Evolutionary conservation across 35 echinoderm and acorn worm genomes (phyloP).

Genomic region (Diadema setosum): DNA sequence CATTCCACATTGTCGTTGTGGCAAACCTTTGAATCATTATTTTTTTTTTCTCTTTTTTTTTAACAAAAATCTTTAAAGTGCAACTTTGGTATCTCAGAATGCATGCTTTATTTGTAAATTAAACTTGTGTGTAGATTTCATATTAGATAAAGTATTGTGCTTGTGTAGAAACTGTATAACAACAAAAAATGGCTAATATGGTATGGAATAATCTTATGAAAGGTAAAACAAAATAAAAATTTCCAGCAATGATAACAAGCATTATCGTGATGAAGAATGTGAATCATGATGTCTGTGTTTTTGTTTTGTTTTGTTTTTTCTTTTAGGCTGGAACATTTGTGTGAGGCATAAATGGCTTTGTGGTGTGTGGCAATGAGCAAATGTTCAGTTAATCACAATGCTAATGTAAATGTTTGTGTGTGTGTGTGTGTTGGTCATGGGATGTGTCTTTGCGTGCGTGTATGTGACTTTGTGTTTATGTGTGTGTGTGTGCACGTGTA

Average conservation of each 20-base stretch:
- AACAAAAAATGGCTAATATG: background rate
- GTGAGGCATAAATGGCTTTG: too few relatives aligned
- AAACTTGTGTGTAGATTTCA: background rate
- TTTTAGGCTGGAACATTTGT: too few relatives aligned
- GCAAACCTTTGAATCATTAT: too few relatives aligned
- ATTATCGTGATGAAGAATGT: background rate
- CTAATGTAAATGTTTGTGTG: background rate
- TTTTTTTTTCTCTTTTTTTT: background rate
- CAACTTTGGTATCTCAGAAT: conserved; percentile 2
- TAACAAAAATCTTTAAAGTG: background rate
- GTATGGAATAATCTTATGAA: background rate
- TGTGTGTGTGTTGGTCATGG: background rate
- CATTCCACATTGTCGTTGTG: too few relatives aligned
- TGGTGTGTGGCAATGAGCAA: background rate
- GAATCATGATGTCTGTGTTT: too few relatives aligned
- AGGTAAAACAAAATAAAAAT: background rate
- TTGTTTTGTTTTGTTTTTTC: too few relatives aligned
- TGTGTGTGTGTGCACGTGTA: background rate
- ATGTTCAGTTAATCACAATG: background rate
- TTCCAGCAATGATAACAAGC: conserved; percentile 2
- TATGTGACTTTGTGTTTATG: background rate
- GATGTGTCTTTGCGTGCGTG: background rate
- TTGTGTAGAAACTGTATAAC: conserved; percentile 20
- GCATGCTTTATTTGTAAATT: conserved; percentile 17
- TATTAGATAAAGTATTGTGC: background rate